Percentiles rank a stretch among this genome's conserved stretches.
phyloP scores from a whole-genome alignment of 2,113 vertebrate species.

The Tapirus terrestris region DNA sequence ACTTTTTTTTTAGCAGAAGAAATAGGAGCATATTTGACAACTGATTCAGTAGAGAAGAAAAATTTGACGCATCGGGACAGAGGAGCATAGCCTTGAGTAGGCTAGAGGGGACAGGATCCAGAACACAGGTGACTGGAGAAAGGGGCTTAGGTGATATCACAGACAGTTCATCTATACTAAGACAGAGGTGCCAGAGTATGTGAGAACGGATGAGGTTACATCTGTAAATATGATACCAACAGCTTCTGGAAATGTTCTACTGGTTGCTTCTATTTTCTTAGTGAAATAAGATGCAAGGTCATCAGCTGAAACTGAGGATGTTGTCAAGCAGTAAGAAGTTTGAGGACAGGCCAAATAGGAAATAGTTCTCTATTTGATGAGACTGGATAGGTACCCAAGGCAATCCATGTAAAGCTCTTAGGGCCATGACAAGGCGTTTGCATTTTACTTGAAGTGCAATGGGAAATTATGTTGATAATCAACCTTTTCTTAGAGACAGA shows the following conservation, averaged over 20 bases:
- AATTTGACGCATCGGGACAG: neutral
- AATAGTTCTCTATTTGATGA: neutral
- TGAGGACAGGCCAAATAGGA: neutral
- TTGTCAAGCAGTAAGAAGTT: neutral
- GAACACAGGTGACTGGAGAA: too few relatives aligned
- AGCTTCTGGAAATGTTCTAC: neutral
- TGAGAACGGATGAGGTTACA: neutral
- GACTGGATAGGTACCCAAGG: neutral
- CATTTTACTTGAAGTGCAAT: neutral
- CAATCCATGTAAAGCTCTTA: neutral
- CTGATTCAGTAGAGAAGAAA: neutral
- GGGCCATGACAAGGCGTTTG: neutral
- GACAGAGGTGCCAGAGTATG: neutral
- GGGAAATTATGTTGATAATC: neutral
- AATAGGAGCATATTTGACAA: neutral
- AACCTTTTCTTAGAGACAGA: neutral
- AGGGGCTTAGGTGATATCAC: rapidly evolving
- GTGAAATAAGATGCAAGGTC: neutral
- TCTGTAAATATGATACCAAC: neutral
- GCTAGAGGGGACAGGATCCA: neutral
- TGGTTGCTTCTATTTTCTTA: neutral
- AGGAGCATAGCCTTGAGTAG: too few relatives aligned
- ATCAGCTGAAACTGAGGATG: neutral
- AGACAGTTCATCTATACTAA: neutral
- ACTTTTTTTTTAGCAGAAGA: neutral